Percentiles rank a stretch among this genome's conserved stretches.
Evolutionary conservation across 2,113 vertebrate species (phyloP).

Genomic region (Opisthocomus hoazin): DNA sequence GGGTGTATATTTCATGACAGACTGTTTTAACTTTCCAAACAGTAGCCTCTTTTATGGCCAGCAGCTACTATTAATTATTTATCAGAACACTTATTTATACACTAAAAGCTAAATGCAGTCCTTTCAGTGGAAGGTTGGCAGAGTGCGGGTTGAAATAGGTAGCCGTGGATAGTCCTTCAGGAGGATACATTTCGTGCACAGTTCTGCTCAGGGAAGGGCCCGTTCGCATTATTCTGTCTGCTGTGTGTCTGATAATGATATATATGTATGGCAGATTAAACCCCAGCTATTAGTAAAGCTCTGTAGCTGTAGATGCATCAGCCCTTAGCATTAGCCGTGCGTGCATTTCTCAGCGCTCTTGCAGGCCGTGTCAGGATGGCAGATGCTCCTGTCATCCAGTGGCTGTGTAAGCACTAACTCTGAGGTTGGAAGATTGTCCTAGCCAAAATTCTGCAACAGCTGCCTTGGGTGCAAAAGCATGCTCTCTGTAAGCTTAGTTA

Average conservation of each 20-base stretch:
- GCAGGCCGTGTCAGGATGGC: neutral
- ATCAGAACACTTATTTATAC: constrained; percentile 51
- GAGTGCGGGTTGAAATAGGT: neutral
- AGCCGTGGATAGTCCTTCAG: neutral
- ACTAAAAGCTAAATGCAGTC: constrained; percentile 49
- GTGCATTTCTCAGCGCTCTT: neutral
- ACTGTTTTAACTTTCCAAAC: constrained; percentile 39
- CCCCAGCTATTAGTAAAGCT: neutral
- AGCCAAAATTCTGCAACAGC: neutral
- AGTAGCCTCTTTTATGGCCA: constrained; percentile 21
- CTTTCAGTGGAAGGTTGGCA: constrained; percentile 18
- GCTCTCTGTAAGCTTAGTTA: too few species aligned
- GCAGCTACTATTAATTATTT: constrained; percentile 54
- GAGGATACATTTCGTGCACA: neutral
- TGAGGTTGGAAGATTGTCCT: neutral
- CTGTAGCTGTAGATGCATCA: neutral
- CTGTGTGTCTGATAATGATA: neutral
- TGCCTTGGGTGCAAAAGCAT: neutral
- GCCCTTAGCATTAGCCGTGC: neutral
- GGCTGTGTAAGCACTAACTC: neutral
- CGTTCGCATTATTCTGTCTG: neutral
- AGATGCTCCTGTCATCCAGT: neutral
- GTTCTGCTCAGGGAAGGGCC: neutral
- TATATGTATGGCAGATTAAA: neutral
- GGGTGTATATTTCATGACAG: constrained; percentile 39